These are phyloP conservation scores for Pteria penguin DNA, from an alignment of 2,888 invertebrate species.

Conservation along the genomic window DNA sequence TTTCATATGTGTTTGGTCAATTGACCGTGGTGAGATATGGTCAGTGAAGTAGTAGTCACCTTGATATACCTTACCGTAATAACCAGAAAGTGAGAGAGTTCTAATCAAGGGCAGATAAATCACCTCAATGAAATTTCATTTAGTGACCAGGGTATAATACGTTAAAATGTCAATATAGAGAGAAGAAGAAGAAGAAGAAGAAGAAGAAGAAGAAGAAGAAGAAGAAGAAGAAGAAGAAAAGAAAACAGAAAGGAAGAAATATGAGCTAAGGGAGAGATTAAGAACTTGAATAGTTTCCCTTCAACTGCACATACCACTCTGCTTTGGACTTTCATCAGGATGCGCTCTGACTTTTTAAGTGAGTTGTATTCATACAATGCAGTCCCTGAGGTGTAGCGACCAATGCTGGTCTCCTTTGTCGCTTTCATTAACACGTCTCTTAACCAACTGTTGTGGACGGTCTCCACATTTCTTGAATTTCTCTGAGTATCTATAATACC, in stretches of 20 bases:
- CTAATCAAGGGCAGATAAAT: too few relatives aligned
- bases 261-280: too few relatives aligned
- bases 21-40: too few relatives aligned
- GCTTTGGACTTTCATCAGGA: neutral
- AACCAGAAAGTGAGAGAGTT: too few relatives aligned
- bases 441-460: neutral
- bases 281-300: too few relatives aligned
- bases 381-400: slow-evolving; percentile 17
- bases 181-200: neutral
- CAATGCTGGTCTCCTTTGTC: slow-evolving; percentile 10
- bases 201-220: neutral
- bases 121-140: too few relatives aligned
- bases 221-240: neutral
- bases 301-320: slow-evolving; percentile 12
- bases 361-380: slow-evolving; percentile 17
- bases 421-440: slow-evolving; percentile 2
- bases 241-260: neutral
- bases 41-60: too few relatives aligned
- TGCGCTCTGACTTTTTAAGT: slow-evolving; percentile 17
- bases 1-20: too few relatives aligned
- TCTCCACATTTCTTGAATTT: slow-evolving; percentile 1
- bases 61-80: too few relatives aligned
- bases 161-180: too few relatives aligned
- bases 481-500: slow-evolving; percentile 22
- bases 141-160: too few relatives aligned